Evolutionary conservation across 2,888 invertebrate species (phyloP).

Genomic region (Drosophila engyochracea): DNA sequence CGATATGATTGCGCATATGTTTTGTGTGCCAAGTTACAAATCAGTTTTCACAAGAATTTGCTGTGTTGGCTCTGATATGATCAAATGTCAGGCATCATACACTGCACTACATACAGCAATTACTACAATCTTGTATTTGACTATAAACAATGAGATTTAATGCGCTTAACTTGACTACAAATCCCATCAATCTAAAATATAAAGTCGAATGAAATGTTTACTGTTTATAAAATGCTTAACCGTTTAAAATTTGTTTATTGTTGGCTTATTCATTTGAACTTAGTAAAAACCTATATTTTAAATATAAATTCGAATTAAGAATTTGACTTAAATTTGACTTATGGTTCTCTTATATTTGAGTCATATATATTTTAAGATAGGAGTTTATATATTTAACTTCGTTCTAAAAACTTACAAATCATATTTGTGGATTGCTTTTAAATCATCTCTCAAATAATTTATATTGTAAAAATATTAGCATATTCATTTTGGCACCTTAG

Average conservation of each 20-base stretch:
- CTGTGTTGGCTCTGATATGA: slow-evolving; percentile 51
- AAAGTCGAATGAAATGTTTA: background rate
- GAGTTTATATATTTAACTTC: background rate
- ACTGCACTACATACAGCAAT: slow-evolving; percentile 36
- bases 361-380: no score
- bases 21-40: slow-evolving; percentile 68
- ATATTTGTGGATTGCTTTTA: background rate
- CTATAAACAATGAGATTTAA: background rate
- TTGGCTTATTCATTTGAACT: background rate
- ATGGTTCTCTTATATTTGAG: background rate
- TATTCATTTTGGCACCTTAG: background rate
- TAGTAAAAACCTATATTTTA: background rate
- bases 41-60: slow-evolving; percentile 67
- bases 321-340: background rate
- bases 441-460: background rate
- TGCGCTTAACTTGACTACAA: background rate
- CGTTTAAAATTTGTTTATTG: background rate
- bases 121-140: background rate
- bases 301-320: background rate
- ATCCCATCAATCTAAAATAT: background rate
- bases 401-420: background rate
- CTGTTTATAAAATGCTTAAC: background rate
- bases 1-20: slow-evolving; percentile 62
- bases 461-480: background rate
- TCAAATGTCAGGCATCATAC: slow-evolving; percentile 58